Conservation (phyloP, 2,113 vertebrate genomes). For the Proterorhinus semilunaris region DNA sequence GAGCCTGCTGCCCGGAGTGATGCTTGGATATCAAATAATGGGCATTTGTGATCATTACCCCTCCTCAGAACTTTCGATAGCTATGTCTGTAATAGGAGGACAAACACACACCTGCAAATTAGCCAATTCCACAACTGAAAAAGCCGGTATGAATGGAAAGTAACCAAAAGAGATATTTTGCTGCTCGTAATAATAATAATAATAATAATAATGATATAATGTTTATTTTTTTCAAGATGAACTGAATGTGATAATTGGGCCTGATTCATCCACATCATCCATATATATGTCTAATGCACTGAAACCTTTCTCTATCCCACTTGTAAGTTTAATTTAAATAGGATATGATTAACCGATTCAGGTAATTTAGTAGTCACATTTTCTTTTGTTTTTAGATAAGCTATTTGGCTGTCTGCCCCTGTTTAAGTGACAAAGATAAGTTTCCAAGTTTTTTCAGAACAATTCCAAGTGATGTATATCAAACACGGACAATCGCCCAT, state of each 20-base stretch:
- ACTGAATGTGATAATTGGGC: constrained; percentile 65
- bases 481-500: no score
- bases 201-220: no score
- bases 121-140: neutral
- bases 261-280: constrained; percentile 58
- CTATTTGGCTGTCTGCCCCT: no score
- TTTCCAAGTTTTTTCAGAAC: no score
- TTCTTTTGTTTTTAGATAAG: no score
- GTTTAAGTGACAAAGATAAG: no score
- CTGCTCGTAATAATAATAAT: neutral
- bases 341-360: no score
- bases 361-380: no score
- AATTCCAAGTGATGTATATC: no score
- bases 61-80: constrained; percentile 45
- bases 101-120: constrained; percentile 44
- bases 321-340: no score
- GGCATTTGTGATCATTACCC: constrained; percentile 48
- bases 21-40: no score
- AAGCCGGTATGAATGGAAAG: neutral
- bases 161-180: neutral
- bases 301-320: no score
- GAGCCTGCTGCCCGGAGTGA: constrained; percentile 65
- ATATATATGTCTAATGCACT: constrained; percentile 62
- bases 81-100: constrained; percentile 60
- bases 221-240: constrained; percentile 13